Conservation (phyloP, 2,113 vertebrate genomes). For the Macquaria australasica region DNA sequence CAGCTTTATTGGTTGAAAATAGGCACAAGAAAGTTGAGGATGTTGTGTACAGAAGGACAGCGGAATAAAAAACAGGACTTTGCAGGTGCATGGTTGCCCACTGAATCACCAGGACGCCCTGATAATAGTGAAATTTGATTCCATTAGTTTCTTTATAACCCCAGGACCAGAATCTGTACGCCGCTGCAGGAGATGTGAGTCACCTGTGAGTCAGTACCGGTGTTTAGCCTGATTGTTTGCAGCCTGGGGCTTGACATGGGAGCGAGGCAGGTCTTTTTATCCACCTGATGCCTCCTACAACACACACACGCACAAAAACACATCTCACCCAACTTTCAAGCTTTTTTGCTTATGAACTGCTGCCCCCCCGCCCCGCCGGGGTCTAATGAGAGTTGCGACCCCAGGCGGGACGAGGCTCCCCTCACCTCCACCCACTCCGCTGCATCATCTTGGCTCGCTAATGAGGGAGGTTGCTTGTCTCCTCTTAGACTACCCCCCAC, state of each 20-base stretch:
- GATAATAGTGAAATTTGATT: not conserved
- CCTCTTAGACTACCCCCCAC: slow-evolving; percentile 16
- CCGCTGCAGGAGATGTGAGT: slow-evolving; percentile 12
- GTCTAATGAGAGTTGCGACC: slow-evolving; percentile 42
- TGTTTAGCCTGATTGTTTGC: slow-evolving; percentile 23
- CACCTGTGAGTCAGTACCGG: slow-evolving; percentile 47
- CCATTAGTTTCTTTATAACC: not conserved
- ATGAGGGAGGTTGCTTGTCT: slow-evolving; percentile 71
- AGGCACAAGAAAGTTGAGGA: not conserved
- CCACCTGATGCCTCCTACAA: slow-evolving; percentile 37
- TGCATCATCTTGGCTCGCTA: slow-evolving; percentile 63
- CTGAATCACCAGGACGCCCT: not conserved
- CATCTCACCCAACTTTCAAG: slow-evolving; percentile 31
- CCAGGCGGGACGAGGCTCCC: slow-evolving; percentile 25
- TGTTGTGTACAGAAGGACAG: not conserved
- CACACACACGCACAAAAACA: slow-evolving; percentile 5
- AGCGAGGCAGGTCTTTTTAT: slow-evolving; percentile 17
- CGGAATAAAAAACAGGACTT: not conserved
- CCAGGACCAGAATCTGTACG: not conserved
- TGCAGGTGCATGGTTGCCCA: not conserved
- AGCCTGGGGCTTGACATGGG: not conserved
- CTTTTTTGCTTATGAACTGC: slow-evolving; percentile 45
- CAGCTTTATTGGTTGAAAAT: not conserved
- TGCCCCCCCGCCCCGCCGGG: slow-evolving; percentile 34
- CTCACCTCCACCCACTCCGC: slow-evolving; percentile 7